Percentiles rank a stretch among this genome's conserved stretches.
These are phyloP conservation scores for Eupithecia subumbrata DNA, from an alignment of 2,888 invertebrate species.

Conservation along the genomic window DNA sequence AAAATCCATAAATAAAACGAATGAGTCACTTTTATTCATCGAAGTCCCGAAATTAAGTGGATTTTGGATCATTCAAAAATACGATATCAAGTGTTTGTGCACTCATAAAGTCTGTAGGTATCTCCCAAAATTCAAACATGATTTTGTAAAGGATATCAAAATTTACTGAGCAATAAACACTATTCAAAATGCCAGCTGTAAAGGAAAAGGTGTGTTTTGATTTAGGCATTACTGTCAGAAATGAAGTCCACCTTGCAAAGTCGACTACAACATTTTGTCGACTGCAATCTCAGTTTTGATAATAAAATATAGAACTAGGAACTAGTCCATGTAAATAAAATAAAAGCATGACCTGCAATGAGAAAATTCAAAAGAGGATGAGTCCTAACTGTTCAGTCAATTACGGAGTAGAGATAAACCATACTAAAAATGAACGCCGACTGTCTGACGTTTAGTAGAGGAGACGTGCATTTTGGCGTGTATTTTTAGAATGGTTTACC, in stretches of 20 bases:
- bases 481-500: too few species aligned
- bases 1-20: constrained; percentile 32
- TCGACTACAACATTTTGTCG: background rate
- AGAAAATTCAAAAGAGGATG: constrained; percentile 8
- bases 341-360: background rate
- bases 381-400: constrained; percentile 35
- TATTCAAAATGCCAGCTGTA: constrained; percentile 19
- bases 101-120: constrained; percentile 28
- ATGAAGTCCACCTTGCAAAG: constrained; percentile 10
- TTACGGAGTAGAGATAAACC: constrained; percentile 40
- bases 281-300: background rate
- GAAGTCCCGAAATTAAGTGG: constrained; percentile 33
- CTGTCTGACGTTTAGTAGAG: too few species aligned
- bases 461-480: too few species aligned
- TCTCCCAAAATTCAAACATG: constrained; percentile 27
- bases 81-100: constrained; percentile 27
- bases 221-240: constrained; percentile 34
- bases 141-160: constrained; percentile 23
- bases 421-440: too few species aligned
- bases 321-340: constrained; percentile 5
- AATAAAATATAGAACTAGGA: background rate
- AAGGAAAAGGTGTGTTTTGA: constrained; percentile 21
- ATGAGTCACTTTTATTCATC: constrained; percentile 43
- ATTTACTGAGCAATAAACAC: constrained; percentile 30
- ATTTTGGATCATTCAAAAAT: constrained; percentile 31